A percentile compares a stretch with the other conserved stretches of the same genome.
Evolutionary conservation across 2,113 vertebrate species (phyloP).

Genomic region (Perognathus longimembris): DNA sequence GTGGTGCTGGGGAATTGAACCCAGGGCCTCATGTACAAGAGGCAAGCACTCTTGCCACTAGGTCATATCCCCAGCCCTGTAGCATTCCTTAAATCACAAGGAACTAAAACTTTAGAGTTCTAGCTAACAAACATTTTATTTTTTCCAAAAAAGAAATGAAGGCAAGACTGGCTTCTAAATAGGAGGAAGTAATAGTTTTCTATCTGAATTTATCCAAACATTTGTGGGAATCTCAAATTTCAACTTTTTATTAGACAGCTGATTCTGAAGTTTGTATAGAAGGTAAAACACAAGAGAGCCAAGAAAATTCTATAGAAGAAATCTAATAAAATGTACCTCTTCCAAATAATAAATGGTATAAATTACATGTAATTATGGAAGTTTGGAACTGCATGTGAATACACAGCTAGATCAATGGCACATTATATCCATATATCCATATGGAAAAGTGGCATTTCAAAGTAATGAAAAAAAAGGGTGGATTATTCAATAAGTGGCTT

Average conservation of each 20-base stretch:
- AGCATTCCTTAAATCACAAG: not conserved
- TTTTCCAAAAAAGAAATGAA: not conserved
- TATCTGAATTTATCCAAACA: constrained; percentile 19
- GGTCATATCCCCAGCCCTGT: too few relatives aligned
- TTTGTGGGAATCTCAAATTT: not conserved
- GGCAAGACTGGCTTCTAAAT: not conserved
- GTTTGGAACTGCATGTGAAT: not conserved
- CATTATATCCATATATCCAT: not conserved
- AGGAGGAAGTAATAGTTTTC: not conserved
- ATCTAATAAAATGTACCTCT: not conserved
- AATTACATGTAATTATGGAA: not conserved
- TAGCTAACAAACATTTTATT: not conserved
- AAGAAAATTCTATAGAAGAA: not conserved
- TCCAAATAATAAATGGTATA: constrained; percentile 24
- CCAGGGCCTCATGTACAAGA: too few relatives aligned
- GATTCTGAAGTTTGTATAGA: constrained; percentile 25
- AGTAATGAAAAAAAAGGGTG: not conserved
- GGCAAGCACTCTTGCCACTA: too few relatives aligned
- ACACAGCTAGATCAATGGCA: constrained; percentile 4
- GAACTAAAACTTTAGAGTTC: constrained; percentile 4
- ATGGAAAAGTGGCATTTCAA: constrained; percentile 64
- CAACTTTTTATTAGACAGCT: not conserved
- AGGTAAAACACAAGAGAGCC: not conserved
- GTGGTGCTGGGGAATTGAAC: too few relatives aligned
- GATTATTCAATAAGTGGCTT: constrained; percentile 52